A percentile compares a stretch with the other conserved stretches of the same genome.
These are phyloP conservation scores for Xylota segnis DNA, from an alignment of 2,888 invertebrate species.

Conservation along the genomic window DNA sequence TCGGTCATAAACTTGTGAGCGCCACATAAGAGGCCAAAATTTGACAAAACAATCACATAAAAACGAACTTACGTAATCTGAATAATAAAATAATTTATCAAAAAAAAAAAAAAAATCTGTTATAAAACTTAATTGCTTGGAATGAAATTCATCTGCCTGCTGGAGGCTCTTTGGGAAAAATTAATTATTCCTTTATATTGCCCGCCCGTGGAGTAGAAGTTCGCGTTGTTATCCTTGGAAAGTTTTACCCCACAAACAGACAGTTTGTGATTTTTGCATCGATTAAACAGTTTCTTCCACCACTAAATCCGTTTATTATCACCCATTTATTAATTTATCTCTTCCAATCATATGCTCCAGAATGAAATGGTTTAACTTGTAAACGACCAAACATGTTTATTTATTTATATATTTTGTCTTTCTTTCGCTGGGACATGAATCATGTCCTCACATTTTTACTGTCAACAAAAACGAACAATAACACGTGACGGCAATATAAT, in stretches of 20 bases:
- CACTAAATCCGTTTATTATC: conserved; percentile 55
- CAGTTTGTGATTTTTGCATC: conserved; percentile 53
- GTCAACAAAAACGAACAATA: conserved; percentile 47
- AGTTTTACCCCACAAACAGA: conserved; percentile 22
- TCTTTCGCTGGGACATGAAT: conserved; percentile 38
- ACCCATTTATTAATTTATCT: conserved; percentile 51
- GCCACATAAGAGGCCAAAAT: not conserved
- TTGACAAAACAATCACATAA: conserved; percentile 17
- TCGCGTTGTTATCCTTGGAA: conserved; percentile 50
- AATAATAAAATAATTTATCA: conserved; percentile 55
- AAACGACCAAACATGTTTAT: conserved; percentile 34
- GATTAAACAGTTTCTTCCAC: conserved; percentile 67
- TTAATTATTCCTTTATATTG: conserved; percentile 59
- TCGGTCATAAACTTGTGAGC: conserved; percentile 12
- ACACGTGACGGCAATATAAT: conserved; percentile 65
- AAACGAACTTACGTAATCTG: not conserved
- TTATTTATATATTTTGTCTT: not conserved
- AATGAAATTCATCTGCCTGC: conserved; percentile 48
- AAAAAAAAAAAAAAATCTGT: conserved; percentile 34
- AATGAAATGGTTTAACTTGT: conserved; percentile 21
- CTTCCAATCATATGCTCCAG: conserved; percentile 45
- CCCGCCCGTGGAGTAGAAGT: conserved; percentile 45
- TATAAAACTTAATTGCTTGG: conserved; percentile 57
- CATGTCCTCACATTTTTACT: conserved; percentile 55
- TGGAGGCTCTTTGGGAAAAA: conserved; percentile 28